Evolutionary conservation across 2,797 vertebrate species (phyloP), one percentile per base, ranked within the genome.

Genomic region (Melanotaenia trifasciata): DNA sequence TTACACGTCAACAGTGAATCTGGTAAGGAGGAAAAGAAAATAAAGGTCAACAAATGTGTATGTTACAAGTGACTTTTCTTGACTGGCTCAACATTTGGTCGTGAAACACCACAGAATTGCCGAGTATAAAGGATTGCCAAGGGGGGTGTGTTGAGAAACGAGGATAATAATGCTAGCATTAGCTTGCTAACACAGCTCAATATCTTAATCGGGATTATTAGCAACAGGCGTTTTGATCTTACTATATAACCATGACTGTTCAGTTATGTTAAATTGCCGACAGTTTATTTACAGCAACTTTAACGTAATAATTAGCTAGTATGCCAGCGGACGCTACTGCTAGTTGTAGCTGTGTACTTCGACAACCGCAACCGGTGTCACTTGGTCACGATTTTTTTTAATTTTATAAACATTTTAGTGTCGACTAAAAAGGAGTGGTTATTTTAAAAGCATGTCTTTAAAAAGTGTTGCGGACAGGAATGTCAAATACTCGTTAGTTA

Each of bases 1-100:
- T 96, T 95, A 86, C 95, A 95, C 79, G 95, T 92, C 89, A 96
- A 92, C 87, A 95, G 90, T 78, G 95, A 95, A 95, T 96, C 95
- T 96, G 78, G 14, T n/a, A 28, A 38, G 43, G 16, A 65, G 22
- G 1, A 62, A 24, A 56, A 3, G 47, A 10, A 69, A 20, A 33
- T 18, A 43, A 69, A 43, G 38, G 32, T 33, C 7, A 33, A 20
- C 4, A 63, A 6, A 9, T 14, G 0, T 47, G 14, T 74, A 13
- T 72, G 38, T 76, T 16, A 68, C 20, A 68, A 35, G 35, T 26
- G 51, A 72, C 0, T 26, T 12, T 5, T 47, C 3, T 40, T 13
- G 0, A 9, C 5, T 22, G 0, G 3, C n/a, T 64, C 11, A 35
- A 67, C 11, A 14, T 56, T 56, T 28, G 3, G 6, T 16, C 26